A percentile compares a stretch with the other conserved stretches of the same genome.
Evolutionary conservation across 2,797 vertebrate species (phyloP).

Genomic region (Orestias chungarensis): DNA sequence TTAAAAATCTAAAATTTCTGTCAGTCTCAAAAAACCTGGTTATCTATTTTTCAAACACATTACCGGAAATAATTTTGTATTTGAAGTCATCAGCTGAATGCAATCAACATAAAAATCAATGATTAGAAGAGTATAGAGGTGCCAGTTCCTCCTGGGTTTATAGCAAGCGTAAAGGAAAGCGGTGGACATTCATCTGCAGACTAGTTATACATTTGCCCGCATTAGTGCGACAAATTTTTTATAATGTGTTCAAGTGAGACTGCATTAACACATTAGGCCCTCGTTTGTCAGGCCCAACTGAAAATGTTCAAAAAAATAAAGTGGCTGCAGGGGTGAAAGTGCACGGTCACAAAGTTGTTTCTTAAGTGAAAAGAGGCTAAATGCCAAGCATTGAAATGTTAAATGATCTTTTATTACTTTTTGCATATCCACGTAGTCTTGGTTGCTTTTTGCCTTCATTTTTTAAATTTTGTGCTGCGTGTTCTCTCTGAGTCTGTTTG

Average conservation of each 20-base stretch:
- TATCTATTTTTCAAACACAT: neutral
- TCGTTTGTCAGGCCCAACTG: neutral
- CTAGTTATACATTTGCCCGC: constrained; percentile 12
- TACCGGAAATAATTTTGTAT: neutral
- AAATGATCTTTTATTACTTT: too few species aligned
- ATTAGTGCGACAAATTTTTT: neutral
- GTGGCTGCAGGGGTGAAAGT: neutral
- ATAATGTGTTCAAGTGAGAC: neutral
- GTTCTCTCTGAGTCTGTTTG: too few species aligned
- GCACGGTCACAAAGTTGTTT: neutral
- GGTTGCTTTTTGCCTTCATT: too few species aligned
- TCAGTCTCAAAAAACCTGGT: neutral
- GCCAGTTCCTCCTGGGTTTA: neutral
- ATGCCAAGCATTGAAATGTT: neutral
- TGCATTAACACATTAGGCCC: neutral
- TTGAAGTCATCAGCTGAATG: neutral
- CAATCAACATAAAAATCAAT: neutral
- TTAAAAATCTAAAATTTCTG: too few species aligned
- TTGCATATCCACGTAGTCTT: too few species aligned
- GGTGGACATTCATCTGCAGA: neutral
- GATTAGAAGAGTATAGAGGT: neutral
- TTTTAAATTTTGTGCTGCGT: too few species aligned
- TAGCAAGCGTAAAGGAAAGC: neutral
- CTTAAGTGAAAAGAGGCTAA: neutral
- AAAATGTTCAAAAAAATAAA: neutral